These are phyloP conservation scores for Rachycentron canadum DNA, from an alignment of 2,797 vertebrate species.

Conservation along the genomic window DNA sequence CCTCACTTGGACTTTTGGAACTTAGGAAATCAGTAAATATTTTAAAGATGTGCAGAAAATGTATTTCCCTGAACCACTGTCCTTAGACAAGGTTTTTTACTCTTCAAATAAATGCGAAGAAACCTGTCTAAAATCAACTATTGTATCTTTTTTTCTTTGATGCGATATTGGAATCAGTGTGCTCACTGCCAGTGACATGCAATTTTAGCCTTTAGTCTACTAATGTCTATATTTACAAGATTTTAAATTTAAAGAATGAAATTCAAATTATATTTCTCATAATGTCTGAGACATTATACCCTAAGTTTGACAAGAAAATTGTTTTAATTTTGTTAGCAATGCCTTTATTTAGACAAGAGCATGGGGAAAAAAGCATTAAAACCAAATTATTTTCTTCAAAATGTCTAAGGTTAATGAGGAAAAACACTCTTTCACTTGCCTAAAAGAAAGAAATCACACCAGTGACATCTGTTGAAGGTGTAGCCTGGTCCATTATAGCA, in stretches of 20 bases:
- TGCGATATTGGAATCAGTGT: background rate
- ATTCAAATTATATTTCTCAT: background rate
- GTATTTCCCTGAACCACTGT: background rate
- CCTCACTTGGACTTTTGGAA: background rate
- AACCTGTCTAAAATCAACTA: background rate
- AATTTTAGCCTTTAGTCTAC: background rate
- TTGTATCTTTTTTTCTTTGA: background rate
- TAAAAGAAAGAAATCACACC: slow-evolving; percentile 11
- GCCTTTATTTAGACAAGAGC: background rate
- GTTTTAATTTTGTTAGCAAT: background rate
- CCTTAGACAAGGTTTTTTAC: background rate
- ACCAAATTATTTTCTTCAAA: background rate
- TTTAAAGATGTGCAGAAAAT: background rate
- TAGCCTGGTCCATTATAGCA: slow-evolving; percentile 22
- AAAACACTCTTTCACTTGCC: background rate
- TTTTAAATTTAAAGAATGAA: background rate
- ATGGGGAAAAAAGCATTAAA: background rate
- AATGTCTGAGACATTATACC: background rate
- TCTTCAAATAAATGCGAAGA: background rate
- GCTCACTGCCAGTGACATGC: background rate
- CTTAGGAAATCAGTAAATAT: background rate
- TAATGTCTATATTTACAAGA: background rate
- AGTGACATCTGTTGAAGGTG: slow-evolving; percentile 53
- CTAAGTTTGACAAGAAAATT: background rate
- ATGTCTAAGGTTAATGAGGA: background rate